phyloP scores from a whole-genome alignment of 2,113 vertebrate genomes.

The Gobius niger region DNA sequence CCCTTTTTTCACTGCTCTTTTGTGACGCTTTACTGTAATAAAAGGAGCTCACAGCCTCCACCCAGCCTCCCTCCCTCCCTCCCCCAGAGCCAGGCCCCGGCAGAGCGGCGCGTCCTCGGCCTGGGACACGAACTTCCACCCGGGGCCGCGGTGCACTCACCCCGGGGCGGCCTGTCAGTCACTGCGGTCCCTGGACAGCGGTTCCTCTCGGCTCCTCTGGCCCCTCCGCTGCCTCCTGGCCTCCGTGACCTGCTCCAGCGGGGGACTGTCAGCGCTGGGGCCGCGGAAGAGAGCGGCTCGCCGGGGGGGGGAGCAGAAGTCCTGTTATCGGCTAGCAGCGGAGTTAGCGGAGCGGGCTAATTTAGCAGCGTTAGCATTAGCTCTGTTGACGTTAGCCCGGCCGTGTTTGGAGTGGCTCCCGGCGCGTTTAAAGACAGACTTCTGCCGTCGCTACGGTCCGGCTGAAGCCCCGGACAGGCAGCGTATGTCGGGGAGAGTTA shows the following conservation, averaged over 20 bases:
- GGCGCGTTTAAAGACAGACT: conserved; percentile 10
- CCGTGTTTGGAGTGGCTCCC: conserved; percentile 9
- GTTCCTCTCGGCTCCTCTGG: conserved; percentile 45
- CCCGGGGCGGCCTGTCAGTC: conserved; percentile 66
- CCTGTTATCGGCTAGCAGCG: conserved; percentile 45
- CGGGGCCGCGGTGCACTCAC: conserved; percentile 64
- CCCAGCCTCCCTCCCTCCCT: conserved; percentile 23
- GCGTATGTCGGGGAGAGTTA: neutral
- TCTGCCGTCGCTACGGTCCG: neutral
- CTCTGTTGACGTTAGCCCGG: conserved; percentile 57
- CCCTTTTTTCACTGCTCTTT: conserved; percentile 48
- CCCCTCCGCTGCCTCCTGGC: conserved; percentile 76
- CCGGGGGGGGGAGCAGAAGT: conserved; percentile 23
- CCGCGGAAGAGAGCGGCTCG: conserved; percentile 5
- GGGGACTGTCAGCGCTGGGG: conserved; percentile 26
- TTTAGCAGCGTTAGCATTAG: conserved; percentile 50
- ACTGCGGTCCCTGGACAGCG: conserved; percentile 67
- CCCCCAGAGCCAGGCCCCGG: conserved; percentile 42
- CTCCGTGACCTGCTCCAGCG: conserved; percentile 44
- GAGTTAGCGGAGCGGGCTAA: conserved; percentile 40
- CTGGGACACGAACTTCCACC: conserved; percentile 39
- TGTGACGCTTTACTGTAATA: neutral
- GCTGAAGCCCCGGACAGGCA: neutral
- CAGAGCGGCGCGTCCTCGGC: conserved; percentile 56
- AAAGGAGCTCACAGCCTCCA: conserved; percentile 30